Conservation (phyloP, 1,140 invertebrate genomes). For the Pinna nobilis region DNA sequence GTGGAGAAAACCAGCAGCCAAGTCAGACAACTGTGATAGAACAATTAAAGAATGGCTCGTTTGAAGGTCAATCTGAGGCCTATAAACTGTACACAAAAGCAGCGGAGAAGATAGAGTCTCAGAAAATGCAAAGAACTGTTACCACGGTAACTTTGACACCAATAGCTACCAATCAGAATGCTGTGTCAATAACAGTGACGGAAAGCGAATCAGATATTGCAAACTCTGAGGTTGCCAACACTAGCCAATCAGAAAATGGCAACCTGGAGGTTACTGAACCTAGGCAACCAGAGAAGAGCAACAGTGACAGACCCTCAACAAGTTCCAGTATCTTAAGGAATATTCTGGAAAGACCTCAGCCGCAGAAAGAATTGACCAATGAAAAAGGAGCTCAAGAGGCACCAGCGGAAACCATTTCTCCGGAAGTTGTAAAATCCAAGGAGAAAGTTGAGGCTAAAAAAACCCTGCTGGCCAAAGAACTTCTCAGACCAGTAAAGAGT, state of each 20-base stretch:
- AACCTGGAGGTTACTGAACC: background rate
- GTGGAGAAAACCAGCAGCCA: background rate
- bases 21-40: slow-evolving; percentile 21
- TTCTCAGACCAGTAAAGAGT: slow-evolving; percentile 36
- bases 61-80: slow-evolving; percentile 54
- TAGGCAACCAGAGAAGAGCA: background rate
- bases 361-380: background rate
- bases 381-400: background rate
- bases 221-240: slow-evolving; percentile 1
- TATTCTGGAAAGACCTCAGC: slow-evolving; percentile 2
- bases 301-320: background rate
- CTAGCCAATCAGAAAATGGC: background rate
- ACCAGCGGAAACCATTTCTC: background rate
- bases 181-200: slow-evolving; percentile 50
- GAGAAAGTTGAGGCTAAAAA: background rate
- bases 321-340: background rate
- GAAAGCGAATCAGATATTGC: too few species aligned
- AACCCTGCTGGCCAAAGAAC: background rate
- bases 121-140: slow-evolving; percentile 34
- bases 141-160: slow-evolving; percentile 31
- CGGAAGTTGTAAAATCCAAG: background rate
- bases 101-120: slow-evolving; percentile 54
- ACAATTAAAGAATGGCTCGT: slow-evolving; percentile 40
- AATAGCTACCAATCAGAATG: slow-evolving; percentile 59
- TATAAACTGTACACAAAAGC: slow-evolving; percentile 61